Conservation (phyloP, 1,140 invertebrate genomes). For the Lepidurus packardi region DNA sequence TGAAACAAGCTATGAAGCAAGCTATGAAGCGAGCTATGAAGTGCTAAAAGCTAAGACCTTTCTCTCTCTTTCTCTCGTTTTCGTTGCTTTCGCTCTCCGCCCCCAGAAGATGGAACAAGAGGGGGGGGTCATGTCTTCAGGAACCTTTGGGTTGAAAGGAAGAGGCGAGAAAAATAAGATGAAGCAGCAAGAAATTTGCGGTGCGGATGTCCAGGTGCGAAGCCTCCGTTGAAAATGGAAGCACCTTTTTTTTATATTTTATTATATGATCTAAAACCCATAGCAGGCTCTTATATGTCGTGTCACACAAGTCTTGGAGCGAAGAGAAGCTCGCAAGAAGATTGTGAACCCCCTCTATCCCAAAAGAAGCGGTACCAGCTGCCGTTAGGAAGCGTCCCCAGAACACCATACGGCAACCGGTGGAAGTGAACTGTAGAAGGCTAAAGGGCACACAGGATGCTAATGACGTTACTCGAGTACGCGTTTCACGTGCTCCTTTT, state of each 20-base stretch:
- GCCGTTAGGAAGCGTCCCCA: not conserved
- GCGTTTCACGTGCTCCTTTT: not conserved
- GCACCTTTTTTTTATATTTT: not conserved
- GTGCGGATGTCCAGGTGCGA: slow-evolving; percentile 16
- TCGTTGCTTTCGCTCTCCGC: not conserved
- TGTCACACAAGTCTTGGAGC: not conserved
- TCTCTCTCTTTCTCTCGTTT: not conserved
- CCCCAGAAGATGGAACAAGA: not conserved
- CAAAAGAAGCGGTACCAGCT: not conserved
- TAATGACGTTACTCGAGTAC: slow-evolving; percentile 1
- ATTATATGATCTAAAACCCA: slow-evolving; percentile 11
- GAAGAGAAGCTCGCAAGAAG: not conserved
- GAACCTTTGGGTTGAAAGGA: not conserved
- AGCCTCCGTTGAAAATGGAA: not conserved
- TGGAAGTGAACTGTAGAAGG: not conserved
- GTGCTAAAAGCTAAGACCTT: not conserved
- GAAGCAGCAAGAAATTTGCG: slow-evolving; percentile 1
- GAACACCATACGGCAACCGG: slow-evolving; percentile 20
- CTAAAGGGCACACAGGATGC: slow-evolving; percentile 20
- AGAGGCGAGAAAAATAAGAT: slow-evolving; percentile 11
- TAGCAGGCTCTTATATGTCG: not conserved
- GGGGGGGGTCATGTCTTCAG: not conserved
- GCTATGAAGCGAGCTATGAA: not conserved
- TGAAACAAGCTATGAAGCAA: no score
- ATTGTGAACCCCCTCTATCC: not conserved